Base-by-base conservation (phyloP, 1,140 invertebrate genomes). In the Diuraphis noxia region DNA sequence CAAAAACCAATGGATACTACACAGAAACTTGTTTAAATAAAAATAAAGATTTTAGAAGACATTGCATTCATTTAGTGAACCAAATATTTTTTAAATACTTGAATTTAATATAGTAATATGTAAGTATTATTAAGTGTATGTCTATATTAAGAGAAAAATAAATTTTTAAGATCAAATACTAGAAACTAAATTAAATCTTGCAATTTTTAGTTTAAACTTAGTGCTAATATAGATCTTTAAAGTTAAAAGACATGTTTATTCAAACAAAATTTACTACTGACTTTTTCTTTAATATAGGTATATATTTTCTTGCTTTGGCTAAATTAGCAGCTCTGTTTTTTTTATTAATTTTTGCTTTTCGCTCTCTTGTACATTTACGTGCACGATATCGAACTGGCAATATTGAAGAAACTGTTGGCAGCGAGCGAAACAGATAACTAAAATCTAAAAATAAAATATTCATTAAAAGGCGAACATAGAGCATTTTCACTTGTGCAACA, bases 321-420 rank as follows among this genome's bases (percentile, higher is more conserved):
- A 91, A 91, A 91, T 91, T 91, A 40, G 89, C 89, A 25, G 92
- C 92, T 52, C 89, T 85, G 30, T 89, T 81, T 40, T 92, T 92
- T 46, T 91, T 41, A 9, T 89, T 30, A 41, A 92, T 86, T 92
- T 92, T 92, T 10, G 72, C 72, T 56, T 92, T 92, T 63, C 92
- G 89, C n/a, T 92, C 92, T 81, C 92, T 87, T 3, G 92, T 92
- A 72, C 92, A 36, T 77, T 92, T 92, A 56, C 86, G 90, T 49
- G 92, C 92, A 34, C 90, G 84, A 79, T 63, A 92, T 30, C 91
- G 85, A 9, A 87, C 56, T 30, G 84, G 91, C n/a, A 88, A 49
- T 23, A 88, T 36, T 2, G 91, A 87, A 25, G 72, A 30, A 30
- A 91, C 89, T 9, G n/a, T 81, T 30, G 89, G 89, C 38, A 91